Evolutionary conservation across 1,140 invertebrate species (phyloP), one percentile per base, ranked within the genome.

Genomic region (Drosophila subobscura): DNA sequence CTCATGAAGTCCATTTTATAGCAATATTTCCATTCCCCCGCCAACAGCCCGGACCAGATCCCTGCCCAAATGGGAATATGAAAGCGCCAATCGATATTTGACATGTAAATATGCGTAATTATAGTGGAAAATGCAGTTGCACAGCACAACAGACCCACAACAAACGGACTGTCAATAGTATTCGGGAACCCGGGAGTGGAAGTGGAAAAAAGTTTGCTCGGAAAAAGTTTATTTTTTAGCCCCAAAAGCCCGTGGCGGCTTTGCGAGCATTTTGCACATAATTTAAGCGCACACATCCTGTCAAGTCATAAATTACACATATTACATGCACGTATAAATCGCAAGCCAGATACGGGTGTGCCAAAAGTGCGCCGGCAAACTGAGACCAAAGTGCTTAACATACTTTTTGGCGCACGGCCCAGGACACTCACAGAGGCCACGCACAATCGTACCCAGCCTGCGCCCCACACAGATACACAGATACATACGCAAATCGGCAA

Each of bases 291-390:
- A 77, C 79, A 83, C 57, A 79, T 85, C 81, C 81, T 79, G 81
- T 77, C 81, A 77, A 33, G 73, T 77, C 83, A 86, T 85, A 85
- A 85, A 85, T 85, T 85, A 85, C 81, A 81, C 77, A 86, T 85
- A 85, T 85, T 85, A 85, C 81, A 85, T 86, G 81, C 81, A 85
- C 81, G 81, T 85, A 85, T 85, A 86, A 85, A 73, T 85, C 81
- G 77, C 58, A 80, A 79, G 58, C 68, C 81, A 77, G 73, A 85
- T 81, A 77, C 71, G 42, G 40, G 53, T 51, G 57, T 57, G 80
- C 67, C 64, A 60, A 79, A 66, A 86, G 68, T 80, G 68, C 51
- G 81, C 65, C 71, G 57, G 55, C 57, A 57, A 86, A 72, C 77
- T 80, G 77, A 51, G 59, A 71, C 65, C 73, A 81, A 85, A 85